Evolutionary conservation across 2,888 invertebrate species (phyloP).

Genomic region (Limnephilus lunatus): DNA sequence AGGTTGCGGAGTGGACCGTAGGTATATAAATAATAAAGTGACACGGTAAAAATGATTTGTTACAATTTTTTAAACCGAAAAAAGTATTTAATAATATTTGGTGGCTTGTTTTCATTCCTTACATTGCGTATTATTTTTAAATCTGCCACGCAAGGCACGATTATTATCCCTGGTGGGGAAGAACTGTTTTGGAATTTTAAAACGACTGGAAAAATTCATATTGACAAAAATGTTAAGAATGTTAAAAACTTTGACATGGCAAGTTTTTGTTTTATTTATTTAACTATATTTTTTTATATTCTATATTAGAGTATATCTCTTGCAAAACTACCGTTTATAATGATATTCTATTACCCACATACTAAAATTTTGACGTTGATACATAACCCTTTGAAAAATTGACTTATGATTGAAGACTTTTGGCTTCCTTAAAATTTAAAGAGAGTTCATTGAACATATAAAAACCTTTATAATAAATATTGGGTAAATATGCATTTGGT

Average conservation of each 20-base stretch:
- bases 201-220: not conserved
- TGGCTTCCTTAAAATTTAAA: no score
- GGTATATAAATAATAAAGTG: not conserved
- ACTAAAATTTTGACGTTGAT: no score
- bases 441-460: no score
- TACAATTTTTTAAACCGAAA: not conserved
- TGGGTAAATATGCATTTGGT: no score
- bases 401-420: no score
- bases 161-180: not conserved
- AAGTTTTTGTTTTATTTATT: not conserved
- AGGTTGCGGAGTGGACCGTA: not conserved
- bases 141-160: not conserved
- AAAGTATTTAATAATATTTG: not conserved
- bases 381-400: no score
- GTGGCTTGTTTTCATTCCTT: not conserved
- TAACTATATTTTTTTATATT: no score
- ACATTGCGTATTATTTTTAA: not conserved
- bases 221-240: not conserved
- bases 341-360: no score
- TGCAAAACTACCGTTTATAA: no score
- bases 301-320: no score
- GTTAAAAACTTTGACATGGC: not conserved
- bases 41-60: not conserved
- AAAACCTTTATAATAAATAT: no score
- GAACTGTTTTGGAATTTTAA: not conserved